Base-by-base conservation (phyloP, 2,113 vertebrate species). In the Antechinus flavipes region DNA sequence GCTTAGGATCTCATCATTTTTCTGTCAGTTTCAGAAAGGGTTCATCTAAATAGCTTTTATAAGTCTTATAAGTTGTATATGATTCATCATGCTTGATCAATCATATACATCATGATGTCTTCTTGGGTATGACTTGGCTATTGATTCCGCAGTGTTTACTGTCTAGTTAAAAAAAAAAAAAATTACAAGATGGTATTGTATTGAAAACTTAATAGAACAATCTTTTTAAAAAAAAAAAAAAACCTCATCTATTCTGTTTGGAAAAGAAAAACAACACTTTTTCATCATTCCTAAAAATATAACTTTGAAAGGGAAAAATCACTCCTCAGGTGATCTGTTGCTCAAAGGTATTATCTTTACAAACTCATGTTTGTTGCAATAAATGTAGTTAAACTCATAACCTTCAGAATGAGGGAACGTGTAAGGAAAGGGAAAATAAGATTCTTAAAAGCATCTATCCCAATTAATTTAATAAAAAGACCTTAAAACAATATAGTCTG, bases 141-240 rank as follows among this genome's bases (percentile, higher is more conserved):
- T n/a, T 94, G 91, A 94, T 96, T 93, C 89, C 95, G 42, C 50
- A 95, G 90, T 94, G 93, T 96, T 25, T 53, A 76, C 30, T 93
- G 16, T 68, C 61, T 94, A 95, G 47, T 91, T n/a, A n/a, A 95
- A 93, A 90, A 76, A n/a, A 93, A 90, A 76, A n/a, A 42, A 84
- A 84, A 42, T 23, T 22, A 8, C 19, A 84, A 42, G 93, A 27
- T 96, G n/a, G 23, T 93, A 0, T 95, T 94, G 94, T 94, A 11
- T 92, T 49, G 25, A 93, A 96, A 96, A 76, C 24, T 89, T 96
- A 24, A 46, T 95, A 54, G 68, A 16, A 24, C 94, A 94, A 92
- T n/a, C 91, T 68, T 94, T 98, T 95, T 55, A 96, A 90, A n/a
- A n/a, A n/a, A n/a, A n/a, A n/a, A 95, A 22, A 96, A 95, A 3